Evolutionary conservation across 2,888 invertebrate genomes (phyloP).

Genomic region (Caenorhabditis sinica): DNA sequence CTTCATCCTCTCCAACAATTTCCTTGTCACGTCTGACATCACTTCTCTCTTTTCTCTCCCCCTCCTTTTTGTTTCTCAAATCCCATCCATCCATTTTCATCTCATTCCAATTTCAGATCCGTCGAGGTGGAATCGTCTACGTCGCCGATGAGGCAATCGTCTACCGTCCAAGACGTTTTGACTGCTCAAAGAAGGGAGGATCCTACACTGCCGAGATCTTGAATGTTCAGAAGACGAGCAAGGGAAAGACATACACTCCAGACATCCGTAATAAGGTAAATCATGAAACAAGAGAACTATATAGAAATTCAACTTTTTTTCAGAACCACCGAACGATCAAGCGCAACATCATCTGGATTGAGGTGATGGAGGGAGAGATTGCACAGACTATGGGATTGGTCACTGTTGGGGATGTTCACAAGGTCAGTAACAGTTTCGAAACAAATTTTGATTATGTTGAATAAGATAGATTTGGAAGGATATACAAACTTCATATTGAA

Average conservation of each 20-base stretch:
- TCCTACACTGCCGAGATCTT: slow-evolving; percentile 65
- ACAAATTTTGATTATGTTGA: not conserved
- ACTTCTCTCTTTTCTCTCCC: not conserved
- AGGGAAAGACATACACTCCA: slow-evolving; percentile 70
- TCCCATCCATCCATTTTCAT: slow-evolving; percentile 2
- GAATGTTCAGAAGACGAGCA: slow-evolving; percentile 66
- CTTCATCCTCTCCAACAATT: slow-evolving; percentile 24
- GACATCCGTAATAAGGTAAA: slow-evolving; percentile 42
- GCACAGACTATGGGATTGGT: slow-evolving; percentile 68
- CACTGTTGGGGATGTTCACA: slow-evolving; percentile 66
- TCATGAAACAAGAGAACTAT: not conserved
- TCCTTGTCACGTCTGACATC: slow-evolving; percentile 46
- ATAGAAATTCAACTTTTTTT: not conserved
- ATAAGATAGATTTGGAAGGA: too few relatives aligned
- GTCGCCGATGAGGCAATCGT: slow-evolving; percentile 72
- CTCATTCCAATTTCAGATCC: slow-evolving; percentile 58
- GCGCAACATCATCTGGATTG: slow-evolving; percentile 70
- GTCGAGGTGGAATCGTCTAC: slow-evolving; percentile 70
- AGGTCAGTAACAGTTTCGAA: slow-evolving; percentile 26
- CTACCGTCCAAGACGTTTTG: slow-evolving; percentile 70
- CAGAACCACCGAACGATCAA: slow-evolving; percentile 64
- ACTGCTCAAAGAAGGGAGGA: slow-evolving; percentile 69
- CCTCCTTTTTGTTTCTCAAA: not conserved
- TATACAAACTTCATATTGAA: not conserved
- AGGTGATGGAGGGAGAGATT: slow-evolving; percentile 67